Conservation (phyloP, 2,113 vertebrate genomes). For the Paratilapia polleni region DNA sequence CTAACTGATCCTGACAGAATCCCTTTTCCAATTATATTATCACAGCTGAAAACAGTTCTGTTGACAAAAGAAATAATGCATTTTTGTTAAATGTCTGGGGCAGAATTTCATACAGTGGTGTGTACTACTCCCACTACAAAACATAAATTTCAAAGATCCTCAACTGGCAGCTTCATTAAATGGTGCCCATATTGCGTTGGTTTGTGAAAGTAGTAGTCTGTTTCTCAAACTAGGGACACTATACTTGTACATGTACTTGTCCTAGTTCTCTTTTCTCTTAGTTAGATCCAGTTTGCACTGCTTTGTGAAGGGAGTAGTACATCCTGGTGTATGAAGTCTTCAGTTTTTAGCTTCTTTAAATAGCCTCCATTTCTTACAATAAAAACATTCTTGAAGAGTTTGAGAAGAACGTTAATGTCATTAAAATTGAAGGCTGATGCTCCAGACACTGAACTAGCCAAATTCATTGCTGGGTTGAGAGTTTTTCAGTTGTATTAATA, state of each 20-base stretch:
- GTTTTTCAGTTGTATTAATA: neutral
- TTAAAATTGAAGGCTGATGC: neutral
- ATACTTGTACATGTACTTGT: neutral
- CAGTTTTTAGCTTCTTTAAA: neutral
- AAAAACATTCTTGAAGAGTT: neutral
- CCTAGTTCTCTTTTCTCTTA: neutral
- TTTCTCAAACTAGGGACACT: too few relatives aligned
- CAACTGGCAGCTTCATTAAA: neutral
- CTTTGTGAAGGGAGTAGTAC: neutral
- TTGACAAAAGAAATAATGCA: too few relatives aligned
- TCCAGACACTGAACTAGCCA: neutral
- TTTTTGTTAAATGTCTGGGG: too few relatives aligned
- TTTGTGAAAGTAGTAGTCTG: neutral
- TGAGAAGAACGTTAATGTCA: neutral
- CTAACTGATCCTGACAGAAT: too few relatives aligned
- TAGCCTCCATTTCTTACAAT: neutral
- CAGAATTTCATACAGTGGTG: neutral
- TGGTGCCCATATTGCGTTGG: neutral
- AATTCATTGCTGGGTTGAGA: rapidly evolving
- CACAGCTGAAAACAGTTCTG: too few relatives aligned
- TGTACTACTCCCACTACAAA: neutral
- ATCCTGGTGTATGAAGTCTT: neutral
- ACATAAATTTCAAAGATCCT: neutral
- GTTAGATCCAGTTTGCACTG: neutral
- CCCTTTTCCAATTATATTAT: too few relatives aligned